phyloP scores from a whole-genome alignment of 2,888 invertebrate genomes.

The Eubasilissa splendida region DNA sequence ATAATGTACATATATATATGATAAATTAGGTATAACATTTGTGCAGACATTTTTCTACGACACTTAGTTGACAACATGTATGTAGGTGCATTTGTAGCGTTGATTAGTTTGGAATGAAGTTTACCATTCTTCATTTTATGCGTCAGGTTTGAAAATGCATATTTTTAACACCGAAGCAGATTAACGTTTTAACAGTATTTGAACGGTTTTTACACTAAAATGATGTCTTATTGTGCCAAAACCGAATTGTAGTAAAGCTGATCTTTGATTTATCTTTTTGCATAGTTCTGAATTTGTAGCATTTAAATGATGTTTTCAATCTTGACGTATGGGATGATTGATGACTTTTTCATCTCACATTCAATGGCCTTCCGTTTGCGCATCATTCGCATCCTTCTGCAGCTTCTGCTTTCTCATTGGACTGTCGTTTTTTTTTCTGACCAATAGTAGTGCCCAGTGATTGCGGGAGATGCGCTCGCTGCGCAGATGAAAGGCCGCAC shows the following conservation, averaged over 20 bases:
- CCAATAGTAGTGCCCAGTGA: background rate
- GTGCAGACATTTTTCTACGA: slow-evolving; percentile 45
- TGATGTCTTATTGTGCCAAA: no score
- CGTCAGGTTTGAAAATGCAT: background rate
- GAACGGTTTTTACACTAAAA: no score
- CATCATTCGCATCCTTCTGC: background rate
- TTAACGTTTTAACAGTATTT: no score
- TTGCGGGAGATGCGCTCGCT: background rate
- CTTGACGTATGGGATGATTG: background rate
- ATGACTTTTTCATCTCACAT: background rate
- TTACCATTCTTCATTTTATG: background rate
- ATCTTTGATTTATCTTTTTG: background rate
- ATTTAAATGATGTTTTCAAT: background rate
- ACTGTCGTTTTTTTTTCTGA: background rate
- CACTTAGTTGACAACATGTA: slow-evolving; percentile 35
- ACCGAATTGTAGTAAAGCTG: no score
- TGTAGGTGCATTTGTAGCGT: slow-evolving; percentile 23
- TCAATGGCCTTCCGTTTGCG: background rate
- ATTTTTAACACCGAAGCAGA: no score
- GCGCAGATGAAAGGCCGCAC: background rate
- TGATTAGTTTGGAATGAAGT: slow-evolving; percentile 10
- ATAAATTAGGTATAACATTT: slow-evolving; percentile 37
- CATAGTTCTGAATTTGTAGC: background rate
- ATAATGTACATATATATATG: slow-evolving; percentile 27
- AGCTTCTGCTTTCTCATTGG: background rate